Base-by-base conservation (phyloP, 1,140 invertebrate genomes). In the Tetragnatha versicolor region DNA sequence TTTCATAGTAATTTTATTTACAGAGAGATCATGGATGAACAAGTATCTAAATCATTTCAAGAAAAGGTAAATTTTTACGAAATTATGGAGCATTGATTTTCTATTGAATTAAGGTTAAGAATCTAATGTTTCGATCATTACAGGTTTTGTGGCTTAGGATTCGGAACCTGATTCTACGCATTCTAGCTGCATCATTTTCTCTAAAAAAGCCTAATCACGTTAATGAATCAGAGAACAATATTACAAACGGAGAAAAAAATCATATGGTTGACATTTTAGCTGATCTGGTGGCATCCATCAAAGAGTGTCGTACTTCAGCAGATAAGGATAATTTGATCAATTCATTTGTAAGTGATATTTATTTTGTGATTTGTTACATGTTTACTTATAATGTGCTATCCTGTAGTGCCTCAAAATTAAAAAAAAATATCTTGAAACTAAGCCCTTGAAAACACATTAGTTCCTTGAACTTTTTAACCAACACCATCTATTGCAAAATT, bases 101-200 rank as follows among this genome's bases (percentile, higher is more conserved):
- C n/a, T n/a, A n/a, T n/a, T n/a, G n/a, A n/a, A n/a, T n/a, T n/a
- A n/a, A n/a, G n/a, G n/a, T n/a, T n/a, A n/a, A n/a, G n/a, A n/a
- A n/a, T n/a, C n/a, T n/a, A n/a, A n/a, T n/a, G n/a, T n/a, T n/a
- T n/a, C n/a, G n/a, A 65, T 51, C 72, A 49, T 47, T 29, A 12
- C 65, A 85, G 84, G 83, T 84, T 81, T 81, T 80, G 0, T 85
- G 85, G 85, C 61, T 85, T 25, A 81, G 83, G 53, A 53, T 84
- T 20, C 79, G 85, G 9, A 83, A 84, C 63, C 72, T 83, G 12
- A 80, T 81, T 35, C 60, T 85, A 22, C 78, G 85, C 39, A 82
- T 83, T 25, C 47, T 86, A 27, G 82, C 83, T n/a, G 83, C 83
- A 29, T 75, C 83, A 17, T 82, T 85, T 37, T 81, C 80, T 65